These are phyloP conservation scores for Empis livida DNA, from an alignment of 2,888 invertebrate species.

Conservation along the genomic window DNA sequence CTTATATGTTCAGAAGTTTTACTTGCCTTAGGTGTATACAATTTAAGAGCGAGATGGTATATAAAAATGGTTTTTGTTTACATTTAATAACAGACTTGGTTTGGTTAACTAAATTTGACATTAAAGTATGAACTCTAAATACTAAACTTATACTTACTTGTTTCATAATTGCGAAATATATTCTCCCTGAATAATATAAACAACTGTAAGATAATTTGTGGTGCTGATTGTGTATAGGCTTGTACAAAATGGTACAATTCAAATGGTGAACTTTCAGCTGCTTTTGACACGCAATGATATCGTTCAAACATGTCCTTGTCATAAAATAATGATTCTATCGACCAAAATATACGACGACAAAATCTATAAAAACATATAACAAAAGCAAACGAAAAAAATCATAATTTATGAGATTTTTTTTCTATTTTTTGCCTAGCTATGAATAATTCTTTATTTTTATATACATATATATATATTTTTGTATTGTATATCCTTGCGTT, in stretches of 20 bases:
- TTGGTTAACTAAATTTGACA: too few relatives aligned
- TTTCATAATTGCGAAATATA: conserved; percentile 44
- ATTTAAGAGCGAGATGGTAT: too few relatives aligned
- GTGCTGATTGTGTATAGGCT: conserved; percentile 63
- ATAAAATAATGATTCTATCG: conserved; percentile 53
- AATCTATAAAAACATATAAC: conserved; percentile 40
- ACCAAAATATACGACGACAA: conserved; percentile 61
- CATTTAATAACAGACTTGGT: too few relatives aligned
- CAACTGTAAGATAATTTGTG: conserved; percentile 52
- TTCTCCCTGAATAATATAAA: conserved; percentile 49
- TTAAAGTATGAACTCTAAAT: too few relatives aligned
- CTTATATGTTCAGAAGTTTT: too few relatives aligned
- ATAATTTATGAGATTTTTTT: neutral
- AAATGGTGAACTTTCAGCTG: conserved; percentile 51
- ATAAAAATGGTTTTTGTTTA: too few relatives aligned
- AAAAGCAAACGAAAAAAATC: neutral
- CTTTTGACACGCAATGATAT: conserved; percentile 44
- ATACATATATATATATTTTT: neutral
- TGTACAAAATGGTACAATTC: conserved; percentile 68
- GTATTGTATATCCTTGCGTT: too few relatives aligned
- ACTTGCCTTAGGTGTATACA: too few relatives aligned
- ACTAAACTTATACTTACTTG: conserved; percentile 43
- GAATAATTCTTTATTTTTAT: neutral
- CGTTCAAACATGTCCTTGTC: conserved; percentile 43
- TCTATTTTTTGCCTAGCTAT: neutral